Evolutionary conservation across 2,113 vertebrate genomes (phyloP).

Genomic region (Benthochromis sp.): DNA sequence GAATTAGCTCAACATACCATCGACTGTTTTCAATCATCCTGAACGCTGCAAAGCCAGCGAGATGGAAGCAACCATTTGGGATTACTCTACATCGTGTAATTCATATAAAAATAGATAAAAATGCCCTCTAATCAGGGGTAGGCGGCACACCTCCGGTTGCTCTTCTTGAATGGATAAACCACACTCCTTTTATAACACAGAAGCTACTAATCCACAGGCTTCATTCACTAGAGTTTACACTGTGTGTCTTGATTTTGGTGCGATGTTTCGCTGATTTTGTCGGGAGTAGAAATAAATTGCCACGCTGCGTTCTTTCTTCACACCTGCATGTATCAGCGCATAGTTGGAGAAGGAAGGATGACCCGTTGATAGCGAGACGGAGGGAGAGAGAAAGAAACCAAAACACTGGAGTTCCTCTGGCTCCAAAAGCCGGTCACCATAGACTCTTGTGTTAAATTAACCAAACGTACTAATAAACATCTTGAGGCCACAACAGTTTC

Average conservation of each 20-base stretch:
- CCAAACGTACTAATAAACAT: background rate
- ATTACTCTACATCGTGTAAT: background rate
- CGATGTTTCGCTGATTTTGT: background rate
- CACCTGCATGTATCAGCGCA: background rate
- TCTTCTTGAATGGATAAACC: background rate
- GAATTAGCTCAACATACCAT: background rate
- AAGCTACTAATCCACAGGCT: background rate
- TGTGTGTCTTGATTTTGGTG: background rate
- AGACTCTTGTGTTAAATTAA: background rate
- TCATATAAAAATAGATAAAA: background rate
- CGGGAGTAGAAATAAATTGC: background rate
- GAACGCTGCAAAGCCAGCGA: background rate
- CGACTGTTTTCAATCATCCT: background rate
- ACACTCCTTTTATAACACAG: background rate
- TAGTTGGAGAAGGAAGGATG: background rate
- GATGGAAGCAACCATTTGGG: background rate
- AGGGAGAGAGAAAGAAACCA: background rate
- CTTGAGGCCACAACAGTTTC: background rate
- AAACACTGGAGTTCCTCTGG: background rate
- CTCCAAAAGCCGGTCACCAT: background rate
- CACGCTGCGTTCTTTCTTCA: fast-evolving
- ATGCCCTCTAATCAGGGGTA: background rate
- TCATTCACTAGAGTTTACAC: background rate
- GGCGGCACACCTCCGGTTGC: background rate
- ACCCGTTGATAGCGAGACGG: background rate